phyloP scores from a whole-genome alignment of 2,113 vertebrate species.

The Colaptes auratus region DNA sequence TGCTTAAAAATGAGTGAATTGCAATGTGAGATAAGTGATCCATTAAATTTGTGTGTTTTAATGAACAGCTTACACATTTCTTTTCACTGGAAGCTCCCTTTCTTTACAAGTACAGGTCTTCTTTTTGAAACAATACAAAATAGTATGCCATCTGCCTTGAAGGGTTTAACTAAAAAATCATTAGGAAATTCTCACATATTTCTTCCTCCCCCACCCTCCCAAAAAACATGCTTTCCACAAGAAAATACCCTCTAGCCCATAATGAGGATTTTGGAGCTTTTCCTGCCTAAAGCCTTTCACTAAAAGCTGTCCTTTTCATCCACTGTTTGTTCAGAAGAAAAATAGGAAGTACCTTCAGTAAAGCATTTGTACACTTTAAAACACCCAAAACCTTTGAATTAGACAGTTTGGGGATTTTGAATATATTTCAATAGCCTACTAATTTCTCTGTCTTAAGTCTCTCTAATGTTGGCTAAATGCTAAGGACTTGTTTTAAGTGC shows the following conservation, averaged over 20 bases:
- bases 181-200: background rate
- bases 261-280: background rate
- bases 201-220: background rate
- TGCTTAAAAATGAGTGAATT: background rate
- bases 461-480: background rate
- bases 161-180: background rate
- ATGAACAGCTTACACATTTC: background rate
- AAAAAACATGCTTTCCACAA: background rate
- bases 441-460: background rate
- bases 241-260: background rate
- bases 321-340: background rate
- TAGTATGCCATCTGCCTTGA: background rate
- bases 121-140: background rate
- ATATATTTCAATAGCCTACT: background rate
- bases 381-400: background rate
- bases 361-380: background rate
- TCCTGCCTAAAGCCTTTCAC: background rate
- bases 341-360: background rate
- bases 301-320: background rate
- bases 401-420: background rate
- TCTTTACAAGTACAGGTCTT: background rate
- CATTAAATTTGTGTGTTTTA: background rate
- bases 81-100: background rate
- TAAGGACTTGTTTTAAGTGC: background rate
- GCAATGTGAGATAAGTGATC: background rate